Evolutionary conservation across 2,113 vertebrate species (phyloP), one percentile per base, ranked within the genome.

Genomic region (Malurus alboscapulatus): DNA sequence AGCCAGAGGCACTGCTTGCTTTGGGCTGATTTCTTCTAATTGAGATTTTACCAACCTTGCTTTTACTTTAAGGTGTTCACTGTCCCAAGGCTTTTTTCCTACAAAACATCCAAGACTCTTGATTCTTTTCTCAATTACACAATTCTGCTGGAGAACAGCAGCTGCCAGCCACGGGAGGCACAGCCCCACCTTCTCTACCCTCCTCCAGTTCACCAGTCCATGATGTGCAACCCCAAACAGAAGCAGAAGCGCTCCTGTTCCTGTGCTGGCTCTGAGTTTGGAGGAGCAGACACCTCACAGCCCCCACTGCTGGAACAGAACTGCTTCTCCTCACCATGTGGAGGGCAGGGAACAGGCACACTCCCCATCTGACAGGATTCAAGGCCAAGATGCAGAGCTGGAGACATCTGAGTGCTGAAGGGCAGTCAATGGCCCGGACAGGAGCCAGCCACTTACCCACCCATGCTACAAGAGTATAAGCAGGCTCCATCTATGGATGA

Each of bases 391-490:
- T 32, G 71, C 44, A 58, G 72, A 55, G 71, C 53, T 63, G 51
- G 45, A 87, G 51, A 21, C 12, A 12, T 14, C 36, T 30, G 17
- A 54, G 55, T 13, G n/a, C 73, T 62, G 6, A n/a, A 79, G 71
- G 57, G 57, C 36, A 57, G 21, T 30, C 63, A 54, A 3, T 2
- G 17, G 36, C 24, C 45, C 0, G 0, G 14, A 16, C 0, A 53
- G 42, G 12, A 69, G 16, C 34, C 67, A 83, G 45, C 14, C 36
- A 36, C 19, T 55, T 47, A 44, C 5, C 47, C 42, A 42, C 9
- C 12, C 22, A 20, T 59, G 55, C 38, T 26, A 69, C 29, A 73
- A 17, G 34, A 63, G 47, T 8, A n/a, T 34, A 71, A 42, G 14
- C 47, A 67, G 45, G 48, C 61, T 51, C 53, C 50, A 45, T 17